These are phyloP conservation scores for Strix uralensis DNA, from an alignment of 2,113 vertebrate genomes.

Conservation along the genomic window DNA sequence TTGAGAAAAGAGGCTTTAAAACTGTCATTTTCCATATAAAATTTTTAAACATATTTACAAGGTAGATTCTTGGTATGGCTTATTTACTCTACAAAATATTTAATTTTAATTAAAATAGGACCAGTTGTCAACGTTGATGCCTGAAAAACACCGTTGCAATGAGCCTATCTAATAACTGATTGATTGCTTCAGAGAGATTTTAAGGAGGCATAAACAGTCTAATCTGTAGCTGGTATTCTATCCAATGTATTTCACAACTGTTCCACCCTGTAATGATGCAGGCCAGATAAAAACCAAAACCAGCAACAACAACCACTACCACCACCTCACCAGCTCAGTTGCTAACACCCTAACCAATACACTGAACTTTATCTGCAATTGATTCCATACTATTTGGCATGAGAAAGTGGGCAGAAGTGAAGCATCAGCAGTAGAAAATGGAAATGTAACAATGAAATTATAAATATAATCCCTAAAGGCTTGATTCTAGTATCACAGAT, in stretches of 20 bases:
- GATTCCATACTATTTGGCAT: not conserved
- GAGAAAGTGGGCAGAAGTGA: not conserved
- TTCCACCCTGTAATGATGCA: not conserved
- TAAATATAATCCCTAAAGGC: not conserved
- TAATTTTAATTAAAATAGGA: not conserved
- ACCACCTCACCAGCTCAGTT: not conserved
- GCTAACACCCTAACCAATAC: not conserved
- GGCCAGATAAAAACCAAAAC: not conserved
- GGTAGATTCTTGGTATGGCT: not conserved
- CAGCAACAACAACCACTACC: not conserved
- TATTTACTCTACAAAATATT: not conserved
- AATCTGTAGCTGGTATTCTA: not conserved
- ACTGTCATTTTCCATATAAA: too few species aligned
- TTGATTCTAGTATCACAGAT: not conserved
- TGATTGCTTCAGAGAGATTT: not conserved
- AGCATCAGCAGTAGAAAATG: not conserved
- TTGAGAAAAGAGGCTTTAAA: not conserved
- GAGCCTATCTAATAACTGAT: not conserved
- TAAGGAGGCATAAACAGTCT: not conserved
- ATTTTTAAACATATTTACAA: not conserved
- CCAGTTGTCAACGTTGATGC: not conserved
- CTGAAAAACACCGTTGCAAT: not conserved
- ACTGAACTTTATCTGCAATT: not conserved
- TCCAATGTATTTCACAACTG: constrained; percentile 2
- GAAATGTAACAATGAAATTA: not conserved